A percentile compares a stretch with the other conserved stretches of the same genome.
Conservation (phyloP, 2,797 vertebrate genomes). For the Falco naumanni region DNA sequence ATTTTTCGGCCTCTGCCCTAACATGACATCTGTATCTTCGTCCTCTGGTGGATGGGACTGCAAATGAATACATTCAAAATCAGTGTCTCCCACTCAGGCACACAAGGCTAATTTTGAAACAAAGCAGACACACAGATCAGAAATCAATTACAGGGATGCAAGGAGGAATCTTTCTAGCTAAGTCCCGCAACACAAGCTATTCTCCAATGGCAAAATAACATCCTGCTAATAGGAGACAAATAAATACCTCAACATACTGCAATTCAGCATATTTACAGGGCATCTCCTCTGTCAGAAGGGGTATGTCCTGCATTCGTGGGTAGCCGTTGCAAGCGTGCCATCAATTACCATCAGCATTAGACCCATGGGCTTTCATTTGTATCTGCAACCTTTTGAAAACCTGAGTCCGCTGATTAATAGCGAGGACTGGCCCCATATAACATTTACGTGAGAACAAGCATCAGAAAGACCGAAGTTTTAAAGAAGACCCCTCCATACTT, state of each 20-base stretch:
- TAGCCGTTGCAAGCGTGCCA: background rate
- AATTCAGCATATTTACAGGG: background rate
- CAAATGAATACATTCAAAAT: slow-evolving; percentile 78
- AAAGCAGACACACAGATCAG: slow-evolving; percentile 56
- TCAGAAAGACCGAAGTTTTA: background rate
- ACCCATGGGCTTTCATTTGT: background rate
- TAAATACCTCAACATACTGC: background rate
- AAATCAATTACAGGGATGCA: slow-evolving; percentile 53
- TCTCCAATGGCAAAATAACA: background rate
- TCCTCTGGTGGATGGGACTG: slow-evolving; percentile 90
- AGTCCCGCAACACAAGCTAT: background rate
- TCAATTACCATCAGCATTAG: background rate
- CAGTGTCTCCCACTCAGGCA: slow-evolving; percentile 53
- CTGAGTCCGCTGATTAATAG: too few species aligned
- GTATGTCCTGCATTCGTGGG: background rate
- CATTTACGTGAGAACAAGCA: background rate
- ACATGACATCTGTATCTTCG: slow-evolving; percentile 89
- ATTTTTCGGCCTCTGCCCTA: slow-evolving; percentile 92
- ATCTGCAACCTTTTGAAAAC: background rate
- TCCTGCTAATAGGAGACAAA: background rate
- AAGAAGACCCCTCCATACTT: background rate
- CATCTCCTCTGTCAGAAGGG: background rate
- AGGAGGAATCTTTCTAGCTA: slow-evolving; percentile 25
- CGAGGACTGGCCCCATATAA: background rate
- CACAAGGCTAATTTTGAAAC: slow-evolving; percentile 32